Base-by-base conservation (phyloP, 35 echinoderm and acorn worm genomes). In the Patiria miniata region DNA sequence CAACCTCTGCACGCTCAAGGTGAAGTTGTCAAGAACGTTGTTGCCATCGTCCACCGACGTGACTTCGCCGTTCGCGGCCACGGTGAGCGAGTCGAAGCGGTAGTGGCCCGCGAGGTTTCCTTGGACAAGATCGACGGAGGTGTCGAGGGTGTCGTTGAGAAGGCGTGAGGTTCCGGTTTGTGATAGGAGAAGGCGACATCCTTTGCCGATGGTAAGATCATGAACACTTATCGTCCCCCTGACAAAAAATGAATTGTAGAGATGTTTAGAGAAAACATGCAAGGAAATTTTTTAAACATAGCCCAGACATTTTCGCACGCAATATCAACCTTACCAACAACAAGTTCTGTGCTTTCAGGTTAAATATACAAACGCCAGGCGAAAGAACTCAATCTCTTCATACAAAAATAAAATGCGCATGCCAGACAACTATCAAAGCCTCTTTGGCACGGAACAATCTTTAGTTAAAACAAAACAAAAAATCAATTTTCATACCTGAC, bases 101-200 rank as follows among this genome's bases (percentile, higher is more conserved):
- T 90, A 97, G 77, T 97, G 90, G 19, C 90, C 94, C 5, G 89
- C 88, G 37, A 87, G 50, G 33, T 29, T 51, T 21, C 84, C 79
- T 17, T 29, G 40, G 36, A 68, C 53, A 33, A 85, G 44, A 34
- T 89, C 91, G 7, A 92, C 18, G 22, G 77, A 81, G 5, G 90
- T 87, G 19, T 92, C 82, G 0, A 92, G 19, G 29, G 80, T 78
- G 40, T 97, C 87, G 53, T 83, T 80, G 17, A 89, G 86, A 37
- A 92, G 81, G 40, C 65, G 91, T 3, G 94, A 93, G 36, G 86
- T 89, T 38, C 94, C 94, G 52, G 53, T 87, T 39, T 82, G 60
- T 18, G 90, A 89, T 29, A 97, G 79, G 21, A 97, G 94, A 15
- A 97, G 90, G 52, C 86, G 90, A 83, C 94, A 97, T n/a, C 90